These are phyloP conservation scores for Eupithecia vulgata DNA, from an alignment of 2,888 invertebrate species.

Conservation along the genomic window DNA sequence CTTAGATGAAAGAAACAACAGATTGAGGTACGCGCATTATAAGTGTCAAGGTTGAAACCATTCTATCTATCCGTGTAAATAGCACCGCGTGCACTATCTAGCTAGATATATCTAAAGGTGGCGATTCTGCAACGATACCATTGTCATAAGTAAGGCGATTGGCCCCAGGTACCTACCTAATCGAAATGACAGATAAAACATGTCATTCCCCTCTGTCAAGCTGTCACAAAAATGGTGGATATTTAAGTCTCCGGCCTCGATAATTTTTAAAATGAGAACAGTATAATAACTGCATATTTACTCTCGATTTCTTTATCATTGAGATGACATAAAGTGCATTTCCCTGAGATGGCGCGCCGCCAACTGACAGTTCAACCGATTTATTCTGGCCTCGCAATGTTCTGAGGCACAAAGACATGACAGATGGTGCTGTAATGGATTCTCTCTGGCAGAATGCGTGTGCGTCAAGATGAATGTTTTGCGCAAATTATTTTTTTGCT, in stretches of 20 bases:
- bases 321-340: conserved; percentile 70
- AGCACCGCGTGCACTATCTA: too few relatives aligned
- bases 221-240: neutral
- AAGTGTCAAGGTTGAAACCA: too few relatives aligned
- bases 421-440: conserved; percentile 20
- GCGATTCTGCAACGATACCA: too few relatives aligned
- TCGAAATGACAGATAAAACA: neutral
- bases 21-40: too few relatives aligned
- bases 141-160: too few relatives aligned
- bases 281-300: conserved; percentile 7
- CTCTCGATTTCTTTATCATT: conserved; percentile 65
- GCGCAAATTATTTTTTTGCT: neutral
- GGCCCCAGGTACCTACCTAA: neutral
- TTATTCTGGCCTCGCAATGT: conserved; percentile 42
- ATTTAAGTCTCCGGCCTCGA: conserved; percentile 1
- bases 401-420: conserved; percentile 31
- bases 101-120: too few relatives aligned
- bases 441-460: conserved; percentile 5
- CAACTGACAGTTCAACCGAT: conserved; percentile 49
- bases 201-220: neutral
- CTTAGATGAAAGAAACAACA: too few relatives aligned
- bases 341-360: conserved; percentile 64
- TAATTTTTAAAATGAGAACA: conserved; percentile 3
- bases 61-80: too few relatives aligned
- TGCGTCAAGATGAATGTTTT: neutral